A percentile compares a stretch with the other conserved stretches of the same genome.
phyloP scores from a whole-genome alignment of 2,888 invertebrate genomes.

The Dyspetes luteomarginatus region DNA sequence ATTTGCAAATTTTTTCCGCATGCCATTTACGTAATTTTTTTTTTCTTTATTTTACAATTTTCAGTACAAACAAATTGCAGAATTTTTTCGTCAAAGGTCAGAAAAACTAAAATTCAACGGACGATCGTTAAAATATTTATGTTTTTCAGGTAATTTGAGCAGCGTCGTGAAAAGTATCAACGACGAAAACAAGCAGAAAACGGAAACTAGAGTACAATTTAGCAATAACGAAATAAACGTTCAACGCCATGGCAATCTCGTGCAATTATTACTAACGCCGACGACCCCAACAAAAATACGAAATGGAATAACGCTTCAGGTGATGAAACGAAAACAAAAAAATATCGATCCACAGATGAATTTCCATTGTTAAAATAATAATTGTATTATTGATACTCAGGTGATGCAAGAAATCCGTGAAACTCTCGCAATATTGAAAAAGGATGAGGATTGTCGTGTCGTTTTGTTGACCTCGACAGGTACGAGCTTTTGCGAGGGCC shows the following conservation, averaged over 20 bases:
- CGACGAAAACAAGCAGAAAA: constrained; percentile 73
- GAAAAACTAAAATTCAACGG: constrained; percentile 8
- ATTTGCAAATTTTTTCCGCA: no score
- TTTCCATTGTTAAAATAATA: no score
- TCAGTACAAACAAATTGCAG: no score
- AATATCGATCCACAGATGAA: not conserved
- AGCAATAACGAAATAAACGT: constrained; percentile 85
- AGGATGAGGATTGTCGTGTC: constrained; percentile 87
- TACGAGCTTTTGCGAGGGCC: constrained; percentile 91
- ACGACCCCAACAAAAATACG: constrained; percentile 86
- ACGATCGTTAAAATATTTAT: constrained; percentile 66
- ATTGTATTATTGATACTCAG: constrained; percentile 84
- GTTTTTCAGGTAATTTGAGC: constrained; percentile 57
- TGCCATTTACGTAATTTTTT: no score
- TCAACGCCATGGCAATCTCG: constrained; percentile 85
- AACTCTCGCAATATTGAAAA: constrained; percentile 87
- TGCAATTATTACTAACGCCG: constrained; percentile 87
- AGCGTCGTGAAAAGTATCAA: constrained; percentile 64
- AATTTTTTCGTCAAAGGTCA: not conserved
- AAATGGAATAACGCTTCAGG: constrained; percentile 87
- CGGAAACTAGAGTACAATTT: constrained; percentile 74
- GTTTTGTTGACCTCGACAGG: constrained; percentile 91
- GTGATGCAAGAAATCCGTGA: constrained; percentile 91
- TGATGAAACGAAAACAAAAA: constrained; percentile 73
- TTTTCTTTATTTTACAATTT: no score